Evolutionary conservation across 2,113 vertebrate species (phyloP).

Genomic region (Eudyptes chrysolophus): DNA sequence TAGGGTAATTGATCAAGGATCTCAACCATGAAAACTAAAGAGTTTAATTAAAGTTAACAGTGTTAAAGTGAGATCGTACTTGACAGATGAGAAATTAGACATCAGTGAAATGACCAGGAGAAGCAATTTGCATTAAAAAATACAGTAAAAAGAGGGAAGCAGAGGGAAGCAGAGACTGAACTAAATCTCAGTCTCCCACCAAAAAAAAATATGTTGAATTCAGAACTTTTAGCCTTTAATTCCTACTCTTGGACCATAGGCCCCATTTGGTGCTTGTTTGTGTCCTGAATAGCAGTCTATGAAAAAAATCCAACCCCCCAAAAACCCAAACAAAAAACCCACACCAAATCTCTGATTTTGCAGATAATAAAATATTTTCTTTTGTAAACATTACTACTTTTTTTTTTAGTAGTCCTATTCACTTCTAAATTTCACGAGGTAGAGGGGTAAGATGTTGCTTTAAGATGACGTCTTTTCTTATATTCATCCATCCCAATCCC

Average conservation of each 20-base stretch:
- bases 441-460: background rate
- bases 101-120: background rate
- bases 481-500: background rate
- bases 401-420: background rate
- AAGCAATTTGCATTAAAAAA: background rate
- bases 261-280: background rate
- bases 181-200: background rate
- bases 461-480: background rate
- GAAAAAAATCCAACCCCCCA: background rate
- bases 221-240: background rate
- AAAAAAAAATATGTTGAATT: background rate
- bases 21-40: slow-evolving; percentile 22
- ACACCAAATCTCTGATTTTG: background rate
- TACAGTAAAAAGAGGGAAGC: background rate
- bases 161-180: background rate
- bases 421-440: background rate
- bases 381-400: background rate
- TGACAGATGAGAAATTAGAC: slow-evolving; percentile 5
- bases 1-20: slow-evolving; percentile 42
- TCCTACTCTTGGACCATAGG: background rate
- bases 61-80: background rate
- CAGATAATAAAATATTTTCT: background rate
- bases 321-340: background rate
- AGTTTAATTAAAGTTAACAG: slow-evolving; percentile 23
- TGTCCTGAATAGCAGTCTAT: background rate